Conservation (phyloP, 2,888 invertebrate species). For the Eudasyphora cyanicolor region DNA sequence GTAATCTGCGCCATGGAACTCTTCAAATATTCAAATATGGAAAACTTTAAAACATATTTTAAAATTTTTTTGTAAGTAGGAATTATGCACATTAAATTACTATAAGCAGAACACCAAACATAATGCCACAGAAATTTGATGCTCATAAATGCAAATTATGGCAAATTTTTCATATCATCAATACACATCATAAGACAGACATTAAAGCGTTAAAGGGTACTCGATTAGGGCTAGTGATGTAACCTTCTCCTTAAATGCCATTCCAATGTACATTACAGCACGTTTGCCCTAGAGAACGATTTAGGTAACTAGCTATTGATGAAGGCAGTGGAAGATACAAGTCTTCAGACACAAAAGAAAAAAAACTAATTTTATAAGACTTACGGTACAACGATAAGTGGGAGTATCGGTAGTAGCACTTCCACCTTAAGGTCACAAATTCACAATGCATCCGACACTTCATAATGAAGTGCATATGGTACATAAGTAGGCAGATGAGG, state of each 20-base stretch:
- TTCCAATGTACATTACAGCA: constrained; percentile 38
- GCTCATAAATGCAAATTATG: background rate
- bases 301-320: constrained; percentile 1
- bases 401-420: constrained; percentile 10
- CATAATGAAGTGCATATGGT: constrained; percentile 18
- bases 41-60: no score
- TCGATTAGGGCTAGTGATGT: constrained; percentile 57
- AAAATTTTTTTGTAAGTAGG: no score
- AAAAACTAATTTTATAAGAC: no score
- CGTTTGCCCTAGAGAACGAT: constrained; percentile 59
- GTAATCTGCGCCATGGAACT: no score
- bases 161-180: constrained; percentile 53
- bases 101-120: no score
- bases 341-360: constrained; percentile 20
- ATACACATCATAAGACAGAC: constrained; percentile 43
- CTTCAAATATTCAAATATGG: no score
- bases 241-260: constrained; percentile 43
- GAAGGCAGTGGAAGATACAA: background rate
- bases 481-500: constrained; percentile 1
- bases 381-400: constrained; percentile 2
- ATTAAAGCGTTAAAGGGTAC: constrained; percentile 57
- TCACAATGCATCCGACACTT: constrained; percentile 39
- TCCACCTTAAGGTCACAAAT: constrained; percentile 55
- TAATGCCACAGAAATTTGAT: no score
- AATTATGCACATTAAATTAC: no score